Evolutionary conservation across 2,113 vertebrate species (phyloP).

Genomic region (Gnathochromis pfefferi): DNA sequence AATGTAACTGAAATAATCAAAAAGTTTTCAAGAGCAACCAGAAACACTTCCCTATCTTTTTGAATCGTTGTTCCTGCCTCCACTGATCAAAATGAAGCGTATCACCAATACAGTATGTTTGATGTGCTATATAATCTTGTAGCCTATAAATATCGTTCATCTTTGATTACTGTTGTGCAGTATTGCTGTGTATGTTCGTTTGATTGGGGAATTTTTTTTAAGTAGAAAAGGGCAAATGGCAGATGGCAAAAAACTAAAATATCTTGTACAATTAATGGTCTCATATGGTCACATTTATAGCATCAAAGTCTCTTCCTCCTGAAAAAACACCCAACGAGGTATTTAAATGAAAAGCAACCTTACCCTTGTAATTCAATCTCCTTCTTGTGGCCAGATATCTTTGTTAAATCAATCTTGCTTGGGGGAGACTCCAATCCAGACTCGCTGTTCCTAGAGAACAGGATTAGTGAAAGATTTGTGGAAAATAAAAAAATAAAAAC

Average conservation of each 20-base stretch:
- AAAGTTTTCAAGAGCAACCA: neutral
- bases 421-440: conserved; percentile 27
- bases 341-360: neutral
- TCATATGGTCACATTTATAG: neutral
- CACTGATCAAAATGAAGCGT: neutral
- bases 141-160: neutral
- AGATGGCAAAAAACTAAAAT: neutral
- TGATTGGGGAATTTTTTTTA: neutral
- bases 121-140: neutral
- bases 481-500: neutral
- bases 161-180: neutral
- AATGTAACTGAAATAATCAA: neutral
- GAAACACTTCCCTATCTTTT: neutral
- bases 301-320: neutral
- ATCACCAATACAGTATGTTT: neutral
- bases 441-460: neutral
- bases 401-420: neutral
- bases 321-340: neutral
- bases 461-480: neutral
- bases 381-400: neutral
- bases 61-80: neutral
- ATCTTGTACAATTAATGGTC: neutral
- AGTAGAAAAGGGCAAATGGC: neutral
- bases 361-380: neutral
- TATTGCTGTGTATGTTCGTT: neutral